phyloP scores from a whole-genome alignment of 2,113 vertebrate species.

The Gambusia affinis region DNA sequence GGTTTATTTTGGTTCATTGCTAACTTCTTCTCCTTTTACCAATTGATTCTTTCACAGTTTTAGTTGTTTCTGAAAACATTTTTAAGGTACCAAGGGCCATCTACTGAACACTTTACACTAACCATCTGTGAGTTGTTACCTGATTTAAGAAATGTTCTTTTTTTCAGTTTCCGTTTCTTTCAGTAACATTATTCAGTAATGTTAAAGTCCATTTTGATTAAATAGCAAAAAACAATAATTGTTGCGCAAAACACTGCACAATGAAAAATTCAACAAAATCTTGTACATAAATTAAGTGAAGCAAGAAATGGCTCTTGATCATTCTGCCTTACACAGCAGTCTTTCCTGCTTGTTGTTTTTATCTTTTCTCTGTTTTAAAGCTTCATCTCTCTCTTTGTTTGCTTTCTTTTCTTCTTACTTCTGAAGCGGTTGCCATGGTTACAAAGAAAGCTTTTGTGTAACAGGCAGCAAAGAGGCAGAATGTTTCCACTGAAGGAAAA shows the following conservation, averaged over 20 bases:
- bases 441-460: constrained; percentile 43
- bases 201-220: too few species aligned
- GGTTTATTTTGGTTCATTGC: too few species aligned
- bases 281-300: constrained; percentile 18
- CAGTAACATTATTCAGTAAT: too few species aligned
- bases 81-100: not conserved
- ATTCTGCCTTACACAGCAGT: constrained; percentile 2
- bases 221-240: too few species aligned
- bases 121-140: too few species aligned
- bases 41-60: too few species aligned
- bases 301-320: constrained; percentile 24
- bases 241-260: too few species aligned
- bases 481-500: constrained; percentile 42
- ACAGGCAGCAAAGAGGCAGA: constrained; percentile 14
- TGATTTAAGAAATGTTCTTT: too few species aligned
- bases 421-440: constrained; percentile 53
- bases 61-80: too few species aligned
- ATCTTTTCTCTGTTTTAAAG: constrained; percentile 3
- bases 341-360: constrained; percentile 8
- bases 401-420: constrained; percentile 2
- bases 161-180: too few species aligned
- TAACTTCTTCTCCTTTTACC: too few species aligned
- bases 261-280: not conserved
- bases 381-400: constrained; percentile 1
- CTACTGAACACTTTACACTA: not conserved